Conservation (phyloP, 2,888 invertebrate genomes). For the Hypomecis atomaria region DNA sequence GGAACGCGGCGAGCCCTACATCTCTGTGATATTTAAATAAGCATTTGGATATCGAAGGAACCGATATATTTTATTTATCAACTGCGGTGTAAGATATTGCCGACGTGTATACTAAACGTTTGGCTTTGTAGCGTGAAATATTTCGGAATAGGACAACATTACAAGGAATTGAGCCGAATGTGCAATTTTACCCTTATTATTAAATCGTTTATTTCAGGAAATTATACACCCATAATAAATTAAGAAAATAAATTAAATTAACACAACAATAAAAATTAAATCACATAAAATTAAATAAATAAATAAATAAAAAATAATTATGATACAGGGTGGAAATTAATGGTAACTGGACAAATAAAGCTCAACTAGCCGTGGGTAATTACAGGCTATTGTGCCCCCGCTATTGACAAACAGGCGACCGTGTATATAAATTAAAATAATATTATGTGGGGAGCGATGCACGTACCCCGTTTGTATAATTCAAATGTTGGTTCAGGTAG, state of each 20-base stretch:
- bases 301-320: too few species aligned
- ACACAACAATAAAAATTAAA: too few species aligned
- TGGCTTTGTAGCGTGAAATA: slow-evolving; percentile 32
- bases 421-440: slow-evolving; percentile 41
- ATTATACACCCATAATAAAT: too few species aligned
- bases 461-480: slow-evolving; percentile 43
- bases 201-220: too few species aligned
- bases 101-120: slow-evolving; percentile 24
- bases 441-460: slow-evolving; percentile 38
- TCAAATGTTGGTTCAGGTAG: slow-evolving; percentile 64
- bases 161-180: slow-evolving; percentile 29
- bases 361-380: slow-evolving; percentile 33
- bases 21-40: slow-evolving; percentile 40
- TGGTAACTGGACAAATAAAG: slow-evolving; percentile 40
- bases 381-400: slow-evolving; percentile 32
- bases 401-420: slow-evolving; percentile 41
- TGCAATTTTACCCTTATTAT: slow-evolving; percentile 37
- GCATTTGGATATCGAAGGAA: slow-evolving; percentile 35
- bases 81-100: slow-evolving; percentile 29
- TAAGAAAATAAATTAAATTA: too few species aligned
- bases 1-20: slow-evolving; percentile 26
- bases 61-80: slow-evolving; percentile 37
- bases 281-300: too few species aligned
- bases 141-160: slow-evolving; percentile 34
- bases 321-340: slow-evolving; percentile 34